phyloP scores from a whole-genome alignment of 2,797 vertebrate genomes.

The Amazonetta brasiliensis region DNA sequence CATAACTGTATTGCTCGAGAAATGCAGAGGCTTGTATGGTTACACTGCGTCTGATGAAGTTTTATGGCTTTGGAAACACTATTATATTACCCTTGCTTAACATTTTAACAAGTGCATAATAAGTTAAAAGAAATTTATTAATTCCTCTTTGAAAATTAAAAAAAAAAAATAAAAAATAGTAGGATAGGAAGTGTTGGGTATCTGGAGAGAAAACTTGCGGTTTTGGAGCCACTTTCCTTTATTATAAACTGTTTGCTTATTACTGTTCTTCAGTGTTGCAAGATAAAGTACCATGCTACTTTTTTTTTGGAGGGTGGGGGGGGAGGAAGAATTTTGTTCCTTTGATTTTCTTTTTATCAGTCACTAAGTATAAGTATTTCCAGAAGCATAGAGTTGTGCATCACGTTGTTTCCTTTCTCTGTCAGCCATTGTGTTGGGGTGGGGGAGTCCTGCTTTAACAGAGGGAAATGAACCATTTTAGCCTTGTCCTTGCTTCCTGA shows the following conservation, averaged over 20 bases:
- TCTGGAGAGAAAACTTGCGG: not conserved
- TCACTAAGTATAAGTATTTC: not conserved
- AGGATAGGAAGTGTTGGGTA: not conserved
- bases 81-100: not conserved
- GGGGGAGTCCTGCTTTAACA: not conserved
- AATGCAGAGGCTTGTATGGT: not conserved
- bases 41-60: not conserved
- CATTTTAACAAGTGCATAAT: not conserved
- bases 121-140: not conserved
- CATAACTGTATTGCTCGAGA: not conserved
- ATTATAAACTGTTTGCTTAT: not conserved
- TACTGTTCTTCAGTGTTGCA: not conserved
- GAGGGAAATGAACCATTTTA: not conserved
- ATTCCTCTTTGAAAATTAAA: not conserved
- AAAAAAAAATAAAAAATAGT: not conserved
- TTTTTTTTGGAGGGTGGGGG: too few species aligned
- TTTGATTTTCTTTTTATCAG: not conserved
- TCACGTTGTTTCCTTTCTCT: not conserved
- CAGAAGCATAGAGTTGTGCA: not conserved
- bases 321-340: not conserved
- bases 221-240: not conserved
- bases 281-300: not conserved
- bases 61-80: not conserved
- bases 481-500: not conserved
- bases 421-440: not conserved